Base-by-base conservation (phyloP, 2,113 vertebrate genomes). In the Pollimyrus isidori region DNA sequence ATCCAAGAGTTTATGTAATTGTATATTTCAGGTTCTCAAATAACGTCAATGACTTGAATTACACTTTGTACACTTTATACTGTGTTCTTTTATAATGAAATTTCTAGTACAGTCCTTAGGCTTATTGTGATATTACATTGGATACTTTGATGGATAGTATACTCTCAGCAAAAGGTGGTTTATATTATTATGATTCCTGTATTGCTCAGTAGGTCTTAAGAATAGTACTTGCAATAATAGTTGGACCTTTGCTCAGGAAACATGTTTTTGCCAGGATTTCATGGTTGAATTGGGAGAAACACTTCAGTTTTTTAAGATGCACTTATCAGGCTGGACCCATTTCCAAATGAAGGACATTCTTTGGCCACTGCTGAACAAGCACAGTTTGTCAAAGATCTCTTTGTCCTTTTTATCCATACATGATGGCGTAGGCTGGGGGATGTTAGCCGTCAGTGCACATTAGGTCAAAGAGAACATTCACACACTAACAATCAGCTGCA, bases 381-480 rank as follows among this genome's bases (percentile, higher is more conserved):
- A 88, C 91, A 91, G 90, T 92, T 46, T 35, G 76, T 95, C 92
- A 95, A 95, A 93, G 94, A 92, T 86, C 89, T 90, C 93, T 94
- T 96, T 96, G 94, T 96, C 90, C 87, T 17, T 85, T 87, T 69
- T 87, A 52, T 50, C 35, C 30, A 39, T 73, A 46, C 76, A 48
- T 19, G 23, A 91, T 92, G 93, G 87, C 89, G 85, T 91, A 65
- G 80, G 86, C 86, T 73, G 90, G 39, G 80, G 39, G 46, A 49
- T 56, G 62, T 23, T 62, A 46, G 26, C 7, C 46, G 4, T 49
- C 46, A 88, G n/a, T 87, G 56, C 90, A 62, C 73, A 76, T 49
- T 49, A 35, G 15, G 23, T 52, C 56, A 90, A 62, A 86, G 52
- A 87, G 82, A 46, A 45, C 30, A 56, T 53, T 48, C 58, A 30